These are phyloP conservation scores for Bufo gargarizans DNA, from an alignment of 2,113 vertebrate genomes.

Conservation along the genomic window DNA sequence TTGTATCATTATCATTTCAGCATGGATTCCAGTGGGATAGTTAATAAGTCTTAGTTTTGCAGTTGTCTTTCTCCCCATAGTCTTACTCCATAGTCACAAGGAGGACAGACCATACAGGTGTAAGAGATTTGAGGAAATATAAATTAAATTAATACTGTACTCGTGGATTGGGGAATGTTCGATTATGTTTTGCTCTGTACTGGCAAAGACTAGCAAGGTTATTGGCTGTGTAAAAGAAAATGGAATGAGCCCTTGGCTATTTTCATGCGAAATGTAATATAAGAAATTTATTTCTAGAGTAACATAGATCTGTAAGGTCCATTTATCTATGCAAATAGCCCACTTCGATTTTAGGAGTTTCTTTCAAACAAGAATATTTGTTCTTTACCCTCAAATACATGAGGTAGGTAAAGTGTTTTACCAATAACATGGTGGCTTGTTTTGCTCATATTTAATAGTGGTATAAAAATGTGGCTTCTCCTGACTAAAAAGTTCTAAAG, in stretches of 20 bases:
- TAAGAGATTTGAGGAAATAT: neutral
- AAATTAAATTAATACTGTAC: neutral
- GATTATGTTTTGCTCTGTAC: neutral
- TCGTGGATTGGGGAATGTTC: neutral
- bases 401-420: neutral
- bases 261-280: neutral
- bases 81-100: neutral
- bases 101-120: neutral
- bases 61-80: no score
- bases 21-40: neutral
- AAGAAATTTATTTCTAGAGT: neutral
- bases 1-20: neutral
- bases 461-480: neutral
- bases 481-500: neutral
- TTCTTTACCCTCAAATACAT: neutral
- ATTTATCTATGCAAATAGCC: neutral
- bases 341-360: neutral
- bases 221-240: neutral
- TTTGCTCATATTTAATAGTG: neutral
- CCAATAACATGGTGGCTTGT: neutral
- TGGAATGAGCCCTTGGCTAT: neutral
- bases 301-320: neutral
- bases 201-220: conserved; percentile 1
- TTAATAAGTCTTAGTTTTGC: neutral
- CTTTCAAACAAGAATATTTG: neutral